A percentile compares a stretch with the other conserved stretches of the same genome.
Conservation (phyloP, 2,888 invertebrate genomes). For the Amphipoea lucens region DNA sequence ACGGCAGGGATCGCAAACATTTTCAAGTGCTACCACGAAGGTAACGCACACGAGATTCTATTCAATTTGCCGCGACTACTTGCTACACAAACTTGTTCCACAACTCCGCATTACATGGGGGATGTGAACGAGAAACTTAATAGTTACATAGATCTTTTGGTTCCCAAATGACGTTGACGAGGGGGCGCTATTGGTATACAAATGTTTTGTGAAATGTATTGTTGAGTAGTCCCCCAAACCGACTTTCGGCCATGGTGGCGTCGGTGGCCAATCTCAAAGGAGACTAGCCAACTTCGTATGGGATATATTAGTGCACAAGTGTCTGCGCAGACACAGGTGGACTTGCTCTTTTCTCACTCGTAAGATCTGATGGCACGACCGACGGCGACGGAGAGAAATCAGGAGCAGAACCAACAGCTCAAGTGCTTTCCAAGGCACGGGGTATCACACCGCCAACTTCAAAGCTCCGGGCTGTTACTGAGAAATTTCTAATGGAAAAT, state of each 20-base stretch:
- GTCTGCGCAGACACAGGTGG: no score
- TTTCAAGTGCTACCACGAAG: slow-evolving; percentile 33
- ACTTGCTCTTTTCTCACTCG: no score
- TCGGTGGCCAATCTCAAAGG: neutral
- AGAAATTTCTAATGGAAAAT: neutral
- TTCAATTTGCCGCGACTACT: slow-evolving; percentile 53
- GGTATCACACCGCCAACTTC: neutral
- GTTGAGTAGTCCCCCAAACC: neutral
- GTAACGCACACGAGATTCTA: slow-evolving; percentile 33
- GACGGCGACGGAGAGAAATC: no score
- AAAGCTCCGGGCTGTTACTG: neutral
- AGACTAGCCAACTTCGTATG: neutral
- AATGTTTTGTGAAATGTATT: neutral
- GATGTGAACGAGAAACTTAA: slow-evolving; percentile 7
- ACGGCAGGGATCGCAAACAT: slow-evolving; percentile 42
- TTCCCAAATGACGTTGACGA: neutral
- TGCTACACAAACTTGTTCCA: slow-evolving; percentile 21
- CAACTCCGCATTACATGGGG: neutral
- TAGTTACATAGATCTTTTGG: neutral
- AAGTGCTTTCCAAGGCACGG: no score
- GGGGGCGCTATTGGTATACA: neutral
- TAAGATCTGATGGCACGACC: no score
- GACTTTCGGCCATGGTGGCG: neutral
- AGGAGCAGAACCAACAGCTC: neutral
- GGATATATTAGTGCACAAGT: no score